Evolutionary conservation across 2,797 vertebrate genomes (phyloP), one percentile per base, ranked within the genome.

Genomic region (Neoniphon sammara): DNA sequence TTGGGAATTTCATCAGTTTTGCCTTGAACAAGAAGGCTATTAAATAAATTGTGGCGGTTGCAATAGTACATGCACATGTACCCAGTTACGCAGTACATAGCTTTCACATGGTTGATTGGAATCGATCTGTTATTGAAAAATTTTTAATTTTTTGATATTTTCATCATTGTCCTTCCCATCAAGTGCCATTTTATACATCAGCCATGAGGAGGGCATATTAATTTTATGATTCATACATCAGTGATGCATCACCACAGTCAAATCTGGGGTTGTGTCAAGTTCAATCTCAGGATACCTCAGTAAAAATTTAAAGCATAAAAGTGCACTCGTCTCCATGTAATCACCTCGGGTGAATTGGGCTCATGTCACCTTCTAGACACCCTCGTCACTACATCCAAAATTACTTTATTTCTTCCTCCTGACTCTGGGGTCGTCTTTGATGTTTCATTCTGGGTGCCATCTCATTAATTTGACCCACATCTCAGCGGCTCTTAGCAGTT

Each of bases 181-280:
- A 71, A 78, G 63, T 60, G 44, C 42, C 55, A 67, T 80, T 66
- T 80, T 66, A 71, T 15, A 39, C 62, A 10, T 18, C 47, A 27
- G 20, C 58, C 7, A 2, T 42, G 52, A 47, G 18, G 58, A 4
- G 4, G 9, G 1, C 17, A 25, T 27, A 1, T 57, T 57, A 15
- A 62, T 57, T 42, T 34, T 34, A 57, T 25, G 23, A 31, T 1
- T n/a, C 57, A 10, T 58, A 18, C 49, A 2, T 66, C 12, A 39
- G 21, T 17, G 52, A 54, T 54, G 14, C 52, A 27, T n/a, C 2
- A n/a, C 10, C 7, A 36, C 6, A 7, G 34, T 36, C 34, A 36
- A 36, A 23, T 54, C 52, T 15, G 52, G 15, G 52, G 52, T 11
- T 54, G 52, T 27, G 20, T 30, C 5, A 31, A 31, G 39, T 15